Evolutionary conservation across 2,888 invertebrate genomes (phyloP).

Genomic region (Fragum sueziense): DNA sequence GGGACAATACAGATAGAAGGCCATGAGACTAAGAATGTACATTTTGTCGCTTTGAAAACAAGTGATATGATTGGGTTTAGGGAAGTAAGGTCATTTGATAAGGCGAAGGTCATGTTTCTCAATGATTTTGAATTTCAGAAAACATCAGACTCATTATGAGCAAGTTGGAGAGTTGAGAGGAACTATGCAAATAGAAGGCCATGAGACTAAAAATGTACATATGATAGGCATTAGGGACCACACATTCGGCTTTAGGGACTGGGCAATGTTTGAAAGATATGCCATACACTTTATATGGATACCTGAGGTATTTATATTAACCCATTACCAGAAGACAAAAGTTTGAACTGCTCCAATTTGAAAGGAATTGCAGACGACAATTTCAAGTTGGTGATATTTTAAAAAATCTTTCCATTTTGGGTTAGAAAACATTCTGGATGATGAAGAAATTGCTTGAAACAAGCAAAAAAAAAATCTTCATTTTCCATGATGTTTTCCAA

Average conservation of each 20-base stretch:
- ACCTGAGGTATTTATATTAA: conserved; percentile 70
- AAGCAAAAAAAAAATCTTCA: no score
- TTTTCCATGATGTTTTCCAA: no score
- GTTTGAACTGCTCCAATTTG: no score
- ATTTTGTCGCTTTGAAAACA: conserved; percentile 69
- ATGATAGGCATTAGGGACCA: conserved; percentile 76
- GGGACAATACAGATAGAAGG: conserved; percentile 75
- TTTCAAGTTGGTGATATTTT: no score
- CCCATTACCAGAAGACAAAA: no score
- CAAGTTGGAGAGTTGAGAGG: conserved; percentile 79
- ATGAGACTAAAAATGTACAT: conserved; percentile 62
- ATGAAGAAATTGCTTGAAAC: no score
- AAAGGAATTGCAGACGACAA: no score
- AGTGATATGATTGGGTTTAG: conserved; percentile 78
- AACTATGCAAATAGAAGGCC: conserved; percentile 71
- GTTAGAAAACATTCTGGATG: no score
- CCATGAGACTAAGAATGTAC: conserved; percentile 63
- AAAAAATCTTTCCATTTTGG: no score
- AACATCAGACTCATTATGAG: conserved; percentile 79
- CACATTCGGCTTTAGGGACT: conserved; percentile 76
- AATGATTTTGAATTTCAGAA: no score
- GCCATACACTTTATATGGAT: conserved; percentile 74
- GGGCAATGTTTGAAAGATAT: conserved; percentile 78
- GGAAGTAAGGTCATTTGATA: no score
- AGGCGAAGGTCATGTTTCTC: no score